Evolutionary conservation across 2,113 vertebrate species (phyloP), one percentile per base, ranked within the genome.

Genomic region (Chaenocephalus aceratus): DNA sequence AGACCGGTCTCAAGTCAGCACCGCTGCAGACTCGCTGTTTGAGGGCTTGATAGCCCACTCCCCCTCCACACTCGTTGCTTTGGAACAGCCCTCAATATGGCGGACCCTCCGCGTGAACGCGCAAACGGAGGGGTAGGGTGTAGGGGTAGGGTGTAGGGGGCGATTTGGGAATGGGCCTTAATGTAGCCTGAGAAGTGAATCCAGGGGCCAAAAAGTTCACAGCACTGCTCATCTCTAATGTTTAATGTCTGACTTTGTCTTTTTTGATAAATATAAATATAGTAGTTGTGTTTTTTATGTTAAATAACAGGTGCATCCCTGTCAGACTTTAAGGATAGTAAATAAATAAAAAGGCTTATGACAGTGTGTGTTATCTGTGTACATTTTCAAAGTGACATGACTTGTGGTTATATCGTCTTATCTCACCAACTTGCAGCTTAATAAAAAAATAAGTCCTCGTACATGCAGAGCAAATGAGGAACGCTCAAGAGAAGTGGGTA

Each of bases 391-490:
- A 76, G 46, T 65, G 46, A 54, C 36, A 51, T 51, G 26, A 57
- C 49, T 66, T 18, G 2, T 8, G 15, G 30, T 11, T 74, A 58
- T 69, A 48, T 49, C 16, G 45, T 51, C 54, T 71, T 53, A 21
- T 18, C 56, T 75, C 71, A 48, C n/a, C 11, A 34, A 3, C 64
- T 65, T 30, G 5, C 6, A 21, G 18, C 36, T 46, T 44, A 84
- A 83, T 3, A 30, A 75, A 75, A 68, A 46, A 23, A 46, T 36
- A 78, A 60, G 63, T 72, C 46, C 51, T 12, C n/a, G 45, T n/a
- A 41, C 26, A 78, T 26, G 48, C 49, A 63, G 54, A 68, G 67
- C 56, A 80, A 76, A 66, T 41, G 64, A 63, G 51, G 46, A 54
- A 45, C 44, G 44, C 41, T 61, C 10, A 61, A 21, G 30, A 64